Conservation (phyloP, 2,888 invertebrate genomes). For the Spatulosminthurus flaviceps region DNA sequence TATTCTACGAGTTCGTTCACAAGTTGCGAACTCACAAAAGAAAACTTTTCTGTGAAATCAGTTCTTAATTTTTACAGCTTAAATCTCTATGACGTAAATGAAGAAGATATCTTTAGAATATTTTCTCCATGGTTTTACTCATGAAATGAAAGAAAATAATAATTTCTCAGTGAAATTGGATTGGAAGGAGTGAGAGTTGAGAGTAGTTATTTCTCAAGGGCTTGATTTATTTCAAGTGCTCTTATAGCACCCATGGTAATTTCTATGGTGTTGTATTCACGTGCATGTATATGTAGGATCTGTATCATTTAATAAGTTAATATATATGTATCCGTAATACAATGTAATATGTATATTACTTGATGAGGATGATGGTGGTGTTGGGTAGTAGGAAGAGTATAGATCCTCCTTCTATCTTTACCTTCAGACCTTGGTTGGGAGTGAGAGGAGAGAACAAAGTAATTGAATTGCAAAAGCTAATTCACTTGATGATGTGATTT, state of each 20-base stretch:
- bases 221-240: background rate
- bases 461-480: conserved; percentile 64
- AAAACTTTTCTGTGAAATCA: background rate
- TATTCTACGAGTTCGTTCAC: too few species aligned
- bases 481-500: conserved; percentile 63
- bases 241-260: background rate
- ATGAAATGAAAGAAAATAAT: too few species aligned
- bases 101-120: too few species aligned
- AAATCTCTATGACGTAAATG: too few species aligned
- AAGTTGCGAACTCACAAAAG: background rate
- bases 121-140: too few species aligned
- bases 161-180: too few species aligned
- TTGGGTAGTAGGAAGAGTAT: background rate
- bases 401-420: background rate
- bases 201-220: too few species aligned
- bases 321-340: too few species aligned
- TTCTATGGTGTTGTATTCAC: background rate
- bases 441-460: conserved; percentile 44
- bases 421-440: conserved; percentile 4
- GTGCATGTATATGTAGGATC: too few species aligned
- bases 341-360: background rate
- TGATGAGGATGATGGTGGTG: background rate
- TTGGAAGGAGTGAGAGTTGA: too few species aligned
- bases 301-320: too few species aligned
- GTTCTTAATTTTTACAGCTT: too few species aligned